Percentiles rank a stretch among this genome's conserved stretches.
phyloP scores from a whole-genome alignment of 2,113 vertebrate genomes.

The Stercorarius parasiticus region DNA sequence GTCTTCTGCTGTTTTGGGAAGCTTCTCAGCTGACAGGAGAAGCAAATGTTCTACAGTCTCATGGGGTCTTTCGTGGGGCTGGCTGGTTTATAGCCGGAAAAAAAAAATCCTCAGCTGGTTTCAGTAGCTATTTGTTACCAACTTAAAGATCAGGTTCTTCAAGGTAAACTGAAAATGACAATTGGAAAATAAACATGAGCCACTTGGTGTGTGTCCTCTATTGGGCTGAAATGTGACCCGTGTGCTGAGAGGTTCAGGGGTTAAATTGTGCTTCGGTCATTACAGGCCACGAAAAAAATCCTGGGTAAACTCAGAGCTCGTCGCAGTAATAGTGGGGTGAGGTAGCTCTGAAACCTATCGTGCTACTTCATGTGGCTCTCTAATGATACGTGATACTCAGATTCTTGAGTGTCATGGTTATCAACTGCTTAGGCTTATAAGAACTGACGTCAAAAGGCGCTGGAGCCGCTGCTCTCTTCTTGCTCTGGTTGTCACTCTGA shows the following conservation, averaged over 20 bases:
- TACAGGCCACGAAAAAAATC: background rate
- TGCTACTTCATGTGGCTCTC: background rate
- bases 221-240: conserved; percentile 40
- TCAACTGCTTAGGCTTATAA: background rate
- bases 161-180: conserved; percentile 64
- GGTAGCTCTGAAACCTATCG: background rate
- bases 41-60: conserved; percentile 16
- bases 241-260: conserved; percentile 40
- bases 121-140: conserved; percentile 56
- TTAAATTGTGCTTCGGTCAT: conserved; percentile 26
- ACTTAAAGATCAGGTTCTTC: conserved; percentile 56
- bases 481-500: conserved; percentile 14
- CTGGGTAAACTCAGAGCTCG: background rate
- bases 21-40: background rate
- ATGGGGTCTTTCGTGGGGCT: background rate
- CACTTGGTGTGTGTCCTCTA: conserved; percentile 29
- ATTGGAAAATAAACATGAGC: conserved; percentile 52
- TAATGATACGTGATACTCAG: background rate
- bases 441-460: conserved; percentile 52
- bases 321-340: background rate
- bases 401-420: conserved; percentile 41
- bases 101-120: background rate
- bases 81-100: conserved; percentile 12
- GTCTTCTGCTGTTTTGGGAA: conserved; percentile 21
- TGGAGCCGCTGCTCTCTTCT: background rate